Conservation (phyloP, 92 coral and sea anemone species). For the Isaurus tuberculatus region DNA sequence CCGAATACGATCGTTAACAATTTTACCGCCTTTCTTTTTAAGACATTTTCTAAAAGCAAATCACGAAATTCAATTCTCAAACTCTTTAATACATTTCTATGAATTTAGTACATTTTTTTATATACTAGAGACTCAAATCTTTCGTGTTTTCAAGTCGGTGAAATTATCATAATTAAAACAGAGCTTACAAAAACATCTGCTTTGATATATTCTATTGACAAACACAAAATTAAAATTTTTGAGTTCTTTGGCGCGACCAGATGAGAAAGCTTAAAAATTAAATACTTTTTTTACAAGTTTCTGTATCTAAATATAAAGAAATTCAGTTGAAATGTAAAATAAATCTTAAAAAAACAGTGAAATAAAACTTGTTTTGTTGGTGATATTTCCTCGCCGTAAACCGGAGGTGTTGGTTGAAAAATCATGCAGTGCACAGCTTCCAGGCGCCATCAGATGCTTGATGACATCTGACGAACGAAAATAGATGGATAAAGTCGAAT, state of each 20-base stretch:
- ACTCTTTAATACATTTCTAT: conserved; percentile 9
- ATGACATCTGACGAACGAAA: conserved; percentile 2
- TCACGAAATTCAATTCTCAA: conserved; percentile 42
- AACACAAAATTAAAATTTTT: conserved; percentile 30
- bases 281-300: neutral
- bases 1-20: conserved; percentile 6
- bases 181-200: conserved; percentile 27
- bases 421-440: conserved; percentile 26
- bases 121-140: conserved; percentile 7
- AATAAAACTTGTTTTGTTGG: neutral
- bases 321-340: neutral
- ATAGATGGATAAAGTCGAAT: conserved; percentile 10
- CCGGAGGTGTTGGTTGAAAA: conserved; percentile 42
- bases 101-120: conserved; percentile 13
- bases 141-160: conserved; percentile 1
- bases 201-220: conserved; percentile 31
- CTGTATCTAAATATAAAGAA: neutral
- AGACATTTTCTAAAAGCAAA: conserved; percentile 35
- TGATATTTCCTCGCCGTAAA: conserved; percentile 11
- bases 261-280: neutral
- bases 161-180: conserved; percentile 40
- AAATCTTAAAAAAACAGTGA: neutral
- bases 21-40: conserved; percentile 18
- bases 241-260: conserved; percentile 23
- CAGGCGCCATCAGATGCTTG: conserved; percentile 27